Conservation (phyloP, 1,140 invertebrate genomes). For the Amyelois transitella region DNA sequence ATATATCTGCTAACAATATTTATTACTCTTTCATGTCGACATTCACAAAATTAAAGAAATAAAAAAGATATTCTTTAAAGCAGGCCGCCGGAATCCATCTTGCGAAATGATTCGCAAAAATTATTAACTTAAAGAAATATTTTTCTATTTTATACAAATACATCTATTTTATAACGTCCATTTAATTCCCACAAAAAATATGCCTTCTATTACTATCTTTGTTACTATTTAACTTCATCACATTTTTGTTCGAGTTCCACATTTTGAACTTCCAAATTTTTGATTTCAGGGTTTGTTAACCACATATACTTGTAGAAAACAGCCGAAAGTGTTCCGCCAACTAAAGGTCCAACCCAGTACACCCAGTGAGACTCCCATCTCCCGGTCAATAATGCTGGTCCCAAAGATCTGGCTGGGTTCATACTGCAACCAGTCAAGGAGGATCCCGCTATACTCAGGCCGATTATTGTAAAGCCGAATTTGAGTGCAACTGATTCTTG, state of each 20-base stretch:
- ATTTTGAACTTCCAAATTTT: not conserved
- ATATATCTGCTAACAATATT: too few species aligned
- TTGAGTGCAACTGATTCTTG: conserved; percentile 71
- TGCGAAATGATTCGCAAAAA: too few species aligned
- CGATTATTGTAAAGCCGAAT: conserved; percentile 73
- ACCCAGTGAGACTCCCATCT: conserved; percentile 85
- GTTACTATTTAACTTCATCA: not conserved
- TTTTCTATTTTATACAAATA: too few species aligned
- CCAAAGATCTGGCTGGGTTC: conserved; percentile 88
- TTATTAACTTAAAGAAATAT: too few species aligned
- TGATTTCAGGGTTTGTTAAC: conserved; percentile 6
- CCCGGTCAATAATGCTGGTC: conserved; percentile 82
- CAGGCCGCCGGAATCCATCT: too few species aligned
- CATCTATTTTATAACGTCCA: too few species aligned
- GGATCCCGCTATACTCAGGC: conserved; percentile 65
- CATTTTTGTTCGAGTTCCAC: not conserved
- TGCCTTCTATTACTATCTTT: too few species aligned
- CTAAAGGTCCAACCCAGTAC: conserved; percentile 70
- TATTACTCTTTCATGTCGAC: too few species aligned
- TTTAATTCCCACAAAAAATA: too few species aligned
- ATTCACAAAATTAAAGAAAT: too few species aligned
- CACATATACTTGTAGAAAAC: conserved; percentile 54
- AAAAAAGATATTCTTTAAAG: too few species aligned
- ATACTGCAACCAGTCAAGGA: conserved; percentile 83
- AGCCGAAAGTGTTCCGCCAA: conserved; percentile 60